Percentiles rank a stretch among this genome's conserved stretches.
Evolutionary conservation across 2,888 invertebrate genomes (phyloP).

Genomic region (Diaperis boleti): DNA sequence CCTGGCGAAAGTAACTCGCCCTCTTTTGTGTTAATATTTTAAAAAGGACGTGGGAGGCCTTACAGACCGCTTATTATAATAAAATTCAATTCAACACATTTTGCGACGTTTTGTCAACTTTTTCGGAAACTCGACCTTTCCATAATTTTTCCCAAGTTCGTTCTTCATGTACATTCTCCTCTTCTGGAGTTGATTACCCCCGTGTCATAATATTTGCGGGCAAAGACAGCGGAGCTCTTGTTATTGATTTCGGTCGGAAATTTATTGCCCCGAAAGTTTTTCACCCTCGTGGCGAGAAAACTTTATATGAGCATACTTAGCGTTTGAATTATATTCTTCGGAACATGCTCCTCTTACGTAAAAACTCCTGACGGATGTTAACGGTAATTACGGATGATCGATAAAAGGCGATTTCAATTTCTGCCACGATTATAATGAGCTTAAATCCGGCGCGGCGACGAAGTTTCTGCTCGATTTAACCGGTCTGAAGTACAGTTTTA

Average conservation of each 20-base stretch:
- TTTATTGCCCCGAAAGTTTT: slow-evolving; percentile 38
- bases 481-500: slow-evolving; percentile 54
- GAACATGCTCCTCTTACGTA: slow-evolving; percentile 6
- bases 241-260: slow-evolving; percentile 37
- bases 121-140: neutral
- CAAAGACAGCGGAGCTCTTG: slow-evolving; percentile 24
- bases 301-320: slow-evolving; percentile 44
- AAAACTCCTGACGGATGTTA: slow-evolving; percentile 25
- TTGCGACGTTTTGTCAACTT: neutral
- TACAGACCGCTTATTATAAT: slow-evolving; percentile 1
- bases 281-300: slow-evolving; percentile 28
- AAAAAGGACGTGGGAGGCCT: too few relatives aligned
- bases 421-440: slow-evolving; percentile 50
- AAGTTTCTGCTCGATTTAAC: slow-evolving; percentile 57
- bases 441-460: slow-evolving; percentile 50
- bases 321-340: slow-evolving; percentile 39
- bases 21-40: neutral
- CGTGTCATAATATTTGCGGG: slow-evolving; percentile 28
- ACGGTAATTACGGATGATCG: slow-evolving; percentile 34
- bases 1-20: neutral
- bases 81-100: slow-evolving; percentile 4
- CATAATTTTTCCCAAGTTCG: slow-evolving; percentile 9
- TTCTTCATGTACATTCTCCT: slow-evolving; percentile 1
- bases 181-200: slow-evolving; percentile 8
- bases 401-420: slow-evolving; percentile 31